These are phyloP conservation scores for Anastrepha ludens DNA, from an alignment of 1,140 invertebrate species.

Conservation along the genomic window DNA sequence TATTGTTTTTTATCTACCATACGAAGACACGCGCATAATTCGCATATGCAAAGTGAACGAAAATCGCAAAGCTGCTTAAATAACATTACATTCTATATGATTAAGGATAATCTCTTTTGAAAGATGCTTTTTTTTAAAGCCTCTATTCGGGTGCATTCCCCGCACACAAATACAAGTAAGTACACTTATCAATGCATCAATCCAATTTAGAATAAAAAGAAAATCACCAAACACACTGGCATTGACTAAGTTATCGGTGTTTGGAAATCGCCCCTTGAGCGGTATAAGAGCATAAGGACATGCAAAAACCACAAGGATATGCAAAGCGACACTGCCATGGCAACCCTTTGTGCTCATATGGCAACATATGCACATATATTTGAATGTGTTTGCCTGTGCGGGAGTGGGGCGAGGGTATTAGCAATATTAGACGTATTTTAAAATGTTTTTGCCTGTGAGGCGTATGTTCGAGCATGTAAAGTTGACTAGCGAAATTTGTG, in stretches of 20 bases:
- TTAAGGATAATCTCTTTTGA: constrained; percentile 38
- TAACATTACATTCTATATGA: constrained; percentile 48
- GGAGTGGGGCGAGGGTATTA: constrained; percentile 5
- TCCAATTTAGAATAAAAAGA: constrained; percentile 32
- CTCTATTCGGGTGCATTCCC: neutral
- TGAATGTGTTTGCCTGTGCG: neutral
- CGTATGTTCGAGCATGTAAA: constrained; percentile 46
- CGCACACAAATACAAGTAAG: neutral
- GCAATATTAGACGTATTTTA: constrained; percentile 50
- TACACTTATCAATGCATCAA: constrained; percentile 17
- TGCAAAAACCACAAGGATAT: constrained; percentile 7
- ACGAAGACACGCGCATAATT: constrained; percentile 13
- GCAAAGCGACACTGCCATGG: constrained; percentile 17
- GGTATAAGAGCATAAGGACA: neutral
- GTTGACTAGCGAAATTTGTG: neutral
- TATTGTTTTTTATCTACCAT: neutral
- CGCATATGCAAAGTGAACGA: constrained; percentile 23
- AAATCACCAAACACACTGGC: neutral
- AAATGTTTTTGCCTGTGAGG: constrained; percentile 46
- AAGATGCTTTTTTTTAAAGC: constrained; percentile 38
- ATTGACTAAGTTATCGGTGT: constrained; percentile 18
- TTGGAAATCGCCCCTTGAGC: constrained; percentile 31
- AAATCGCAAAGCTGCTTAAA: constrained; percentile 42
- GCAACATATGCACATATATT: neutral
- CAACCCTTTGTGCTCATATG: constrained; percentile 14